These are phyloP conservation scores for Drosophila parabipectinata DNA, from an alignment of 1,140 invertebrate genomes.

Conservation along the genomic window DNA sequence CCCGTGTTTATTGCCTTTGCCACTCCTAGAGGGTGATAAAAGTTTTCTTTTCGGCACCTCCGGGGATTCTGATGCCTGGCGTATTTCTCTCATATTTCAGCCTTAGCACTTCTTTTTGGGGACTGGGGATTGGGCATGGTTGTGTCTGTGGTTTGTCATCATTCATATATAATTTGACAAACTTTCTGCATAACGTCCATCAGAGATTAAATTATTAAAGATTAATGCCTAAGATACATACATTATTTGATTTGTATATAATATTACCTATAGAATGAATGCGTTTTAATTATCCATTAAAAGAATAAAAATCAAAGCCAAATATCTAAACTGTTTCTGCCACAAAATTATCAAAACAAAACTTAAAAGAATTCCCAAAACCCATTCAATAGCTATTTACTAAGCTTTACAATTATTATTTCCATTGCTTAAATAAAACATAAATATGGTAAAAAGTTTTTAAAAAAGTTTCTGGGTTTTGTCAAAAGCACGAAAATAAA, in stretches of 20 bases:
- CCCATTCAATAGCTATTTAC: background rate
- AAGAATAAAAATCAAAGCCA: background rate
- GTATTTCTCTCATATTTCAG: slow-evolving; percentile 59
- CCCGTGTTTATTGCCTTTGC: slow-evolving; percentile 72
- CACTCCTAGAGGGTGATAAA: slow-evolving; percentile 36
- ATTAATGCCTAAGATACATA: background rate
- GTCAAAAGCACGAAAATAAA: background rate
- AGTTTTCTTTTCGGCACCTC: slow-evolving; percentile 52
- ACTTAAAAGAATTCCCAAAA: background rate
- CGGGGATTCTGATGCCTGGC: slow-evolving; percentile 36
- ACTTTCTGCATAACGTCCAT: slow-evolving; percentile 10
- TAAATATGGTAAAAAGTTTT: background rate
- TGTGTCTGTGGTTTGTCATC: slow-evolving; percentile 26
- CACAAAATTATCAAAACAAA: background rate
- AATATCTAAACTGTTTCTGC: background rate
- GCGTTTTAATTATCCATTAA: too few relatives aligned
- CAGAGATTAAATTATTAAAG: slow-evolving; percentile 6
- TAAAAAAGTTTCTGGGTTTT: background rate
- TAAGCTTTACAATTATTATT: too few relatives aligned
- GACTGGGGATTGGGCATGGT: background rate
- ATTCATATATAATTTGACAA: slow-evolving; percentile 36
- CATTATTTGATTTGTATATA: too few relatives aligned
- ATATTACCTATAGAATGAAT: too few relatives aligned
- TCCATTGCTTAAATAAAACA: background rate
- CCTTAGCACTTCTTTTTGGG: slow-evolving; percentile 35